These are phyloP conservation scores for Epicampocera succincta DNA, from an alignment of 2,888 invertebrate species.

Conservation along the genomic window DNA sequence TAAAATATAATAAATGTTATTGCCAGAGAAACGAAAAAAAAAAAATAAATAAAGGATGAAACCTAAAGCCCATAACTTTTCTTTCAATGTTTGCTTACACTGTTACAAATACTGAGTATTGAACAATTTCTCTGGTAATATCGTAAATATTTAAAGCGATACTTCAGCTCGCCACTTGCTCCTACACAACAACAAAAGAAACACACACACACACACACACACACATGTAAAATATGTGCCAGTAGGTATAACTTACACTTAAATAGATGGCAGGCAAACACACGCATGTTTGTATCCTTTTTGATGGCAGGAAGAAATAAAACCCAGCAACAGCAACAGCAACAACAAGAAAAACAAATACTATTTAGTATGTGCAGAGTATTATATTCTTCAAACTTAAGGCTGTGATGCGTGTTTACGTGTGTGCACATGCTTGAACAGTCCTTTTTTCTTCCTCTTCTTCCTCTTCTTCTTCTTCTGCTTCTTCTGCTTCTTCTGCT, in stretches of 20 bases:
- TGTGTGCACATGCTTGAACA: slow-evolving; percentile 53
- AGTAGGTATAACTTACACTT: slow-evolving; percentile 16
- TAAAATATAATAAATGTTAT: slow-evolving; percentile 52
- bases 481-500: neutral
- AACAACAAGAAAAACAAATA: too few relatives aligned
- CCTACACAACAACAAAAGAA: neutral
- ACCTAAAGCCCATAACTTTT: slow-evolving; percentile 47
- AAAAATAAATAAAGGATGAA: neutral
- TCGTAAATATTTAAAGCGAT: slow-evolving; percentile 21
- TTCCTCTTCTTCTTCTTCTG: too few relatives aligned
- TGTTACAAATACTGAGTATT: slow-evolving; percentile 7
- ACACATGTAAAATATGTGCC: neutral
- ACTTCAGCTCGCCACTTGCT: neutral
- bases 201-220: too few relatives aligned
- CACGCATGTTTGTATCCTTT: neutral
- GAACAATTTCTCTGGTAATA: slow-evolving; percentile 45
- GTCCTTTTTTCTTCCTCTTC: slow-evolving; percentile 28
- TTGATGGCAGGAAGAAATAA: too few relatives aligned
- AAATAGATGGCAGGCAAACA: neutral
- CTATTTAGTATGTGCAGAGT: slow-evolving; percentile 1
- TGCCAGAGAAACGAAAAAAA: neutral
- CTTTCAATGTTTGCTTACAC: slow-evolving; percentile 18
- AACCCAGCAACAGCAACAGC: too few relatives aligned
- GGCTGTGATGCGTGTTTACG: slow-evolving; percentile 49
- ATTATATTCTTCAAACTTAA: slow-evolving; percentile 34